Percentiles rank a stretch among this genome's conserved stretches.
phyloP scores from a whole-genome alignment of 2,797 vertebrate genomes.

The Astyanax mexicanus region DNA sequence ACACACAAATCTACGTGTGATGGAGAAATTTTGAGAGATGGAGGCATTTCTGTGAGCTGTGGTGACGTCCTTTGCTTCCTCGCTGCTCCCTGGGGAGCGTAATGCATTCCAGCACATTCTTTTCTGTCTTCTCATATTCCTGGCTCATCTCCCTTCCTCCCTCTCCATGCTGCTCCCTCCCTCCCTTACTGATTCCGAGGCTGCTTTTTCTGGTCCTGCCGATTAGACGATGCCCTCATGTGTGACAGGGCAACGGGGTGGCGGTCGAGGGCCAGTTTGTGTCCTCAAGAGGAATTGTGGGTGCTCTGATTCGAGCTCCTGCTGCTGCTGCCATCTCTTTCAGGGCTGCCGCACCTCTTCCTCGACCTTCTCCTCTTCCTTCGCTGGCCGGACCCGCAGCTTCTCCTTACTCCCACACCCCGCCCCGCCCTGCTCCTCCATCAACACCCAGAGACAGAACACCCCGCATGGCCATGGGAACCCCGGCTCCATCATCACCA shows the following conservation, averaged over 20 bases:
- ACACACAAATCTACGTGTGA: neutral
- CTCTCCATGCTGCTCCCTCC: constrained; percentile 5
- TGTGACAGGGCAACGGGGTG: constrained; percentile 62
- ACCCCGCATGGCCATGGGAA: constrained; percentile 61
- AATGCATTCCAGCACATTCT: constrained; percentile 49
- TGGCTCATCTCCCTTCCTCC: neutral
- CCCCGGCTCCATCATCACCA: constrained; percentile 78
- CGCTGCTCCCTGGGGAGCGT: constrained; percentile 31
- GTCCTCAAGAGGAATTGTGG: neutral
- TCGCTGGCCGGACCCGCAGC: constrained; percentile 79
- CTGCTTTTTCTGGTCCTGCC: constrained; percentile 33
- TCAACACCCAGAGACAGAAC: constrained; percentile 76
- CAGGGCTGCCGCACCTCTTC: constrained; percentile 70
- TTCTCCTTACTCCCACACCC: constrained; percentile 83
- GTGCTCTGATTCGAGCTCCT: constrained; percentile 49
- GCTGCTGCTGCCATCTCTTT: constrained; percentile 67
- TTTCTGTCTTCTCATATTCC: constrained; percentile 38
- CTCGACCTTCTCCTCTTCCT: constrained; percentile 48
- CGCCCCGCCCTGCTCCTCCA: constrained; percentile 73
- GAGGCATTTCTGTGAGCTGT: constrained; percentile 29
- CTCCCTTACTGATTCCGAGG: constrained; percentile 33
- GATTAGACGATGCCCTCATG: constrained; percentile 62
- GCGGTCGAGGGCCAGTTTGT: constrained; percentile 46
- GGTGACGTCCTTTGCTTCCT: constrained; percentile 36
- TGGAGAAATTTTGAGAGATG: constrained; percentile 41